Base-by-base conservation (phyloP, 2,888 invertebrate species). In the Pherbina coryleti region DNA sequence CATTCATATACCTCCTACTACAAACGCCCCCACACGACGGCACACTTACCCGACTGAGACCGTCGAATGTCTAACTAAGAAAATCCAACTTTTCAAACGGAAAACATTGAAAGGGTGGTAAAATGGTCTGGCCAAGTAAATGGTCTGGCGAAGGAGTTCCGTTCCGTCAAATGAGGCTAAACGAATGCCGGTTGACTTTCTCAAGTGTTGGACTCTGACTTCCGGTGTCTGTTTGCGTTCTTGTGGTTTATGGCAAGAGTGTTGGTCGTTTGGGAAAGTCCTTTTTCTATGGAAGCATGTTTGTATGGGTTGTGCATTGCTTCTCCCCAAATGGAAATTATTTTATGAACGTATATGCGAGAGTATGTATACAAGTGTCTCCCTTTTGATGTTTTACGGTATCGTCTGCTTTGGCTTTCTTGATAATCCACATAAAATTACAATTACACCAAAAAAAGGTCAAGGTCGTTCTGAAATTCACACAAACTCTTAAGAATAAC, bases 401-500 rank as follows among this genome's bases (percentile, higher is more conserved):
- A 75, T 73, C 60, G 66, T 71, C 80, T 75, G 75, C 82, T 81
- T 82, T 72, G 83, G 80, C 82, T 83, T 84, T 83, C 82, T 85
- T 86, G 85, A 86, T 87, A 87, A 87, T 86, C 86, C 87, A 85
- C 85, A 86, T 85, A 86, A 87, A 84, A 86, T 86, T 85, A 86
- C 85, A 85, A 84, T 83, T 84, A 84, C 83, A 81, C 83, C 82
- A 57, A 75, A 82, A 82, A 78, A 81, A 83, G 83, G 83, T 82
- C 83, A 83, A 83, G 83, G 83, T 83, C 83, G 81, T 80, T 83
- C 80, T 78, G 81, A 82, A 79, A 82, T 83, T 81, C 78, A 79
- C 71, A 71, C 55, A 55, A 34, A 17, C 69, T 55, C 71, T 55
- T 34, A 71, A 53, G 55, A 19, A 19, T 19, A 31, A 53, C 55